Percentiles rank a stretch among this genome's conserved stretches.
phyloP scores from a whole-genome alignment of 2,797 vertebrate species.

The Leucoraja ocellata region DNA sequence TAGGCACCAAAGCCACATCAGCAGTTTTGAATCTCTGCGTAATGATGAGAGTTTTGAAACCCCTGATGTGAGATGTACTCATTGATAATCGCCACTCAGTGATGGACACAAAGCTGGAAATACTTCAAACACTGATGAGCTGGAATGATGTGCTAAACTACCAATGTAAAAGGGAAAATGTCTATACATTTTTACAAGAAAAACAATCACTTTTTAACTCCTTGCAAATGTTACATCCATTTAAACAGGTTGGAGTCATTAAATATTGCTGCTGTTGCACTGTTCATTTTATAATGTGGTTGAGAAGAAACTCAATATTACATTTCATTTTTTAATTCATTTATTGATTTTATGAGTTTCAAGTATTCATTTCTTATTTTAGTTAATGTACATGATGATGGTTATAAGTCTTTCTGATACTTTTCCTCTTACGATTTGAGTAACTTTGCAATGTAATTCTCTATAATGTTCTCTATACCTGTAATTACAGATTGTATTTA shows the following conservation, averaged over 20 bases:
- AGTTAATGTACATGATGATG: background rate
- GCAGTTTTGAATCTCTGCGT: constrained; percentile 1
- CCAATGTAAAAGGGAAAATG: background rate
- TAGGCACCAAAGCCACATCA: constrained; percentile 18
- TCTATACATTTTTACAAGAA: background rate
- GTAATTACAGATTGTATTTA: background rate
- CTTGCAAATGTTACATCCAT: background rate
- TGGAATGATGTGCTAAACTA: background rate
- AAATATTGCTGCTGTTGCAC: background rate
- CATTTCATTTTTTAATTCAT: background rate
- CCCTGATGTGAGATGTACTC: background rate
- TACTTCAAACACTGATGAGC: background rate
- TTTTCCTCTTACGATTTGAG: background rate
- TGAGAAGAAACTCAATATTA: constrained; percentile 6
- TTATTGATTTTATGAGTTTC: constrained; percentile 21
- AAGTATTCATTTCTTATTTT: background rate
- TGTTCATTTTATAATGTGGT: background rate
- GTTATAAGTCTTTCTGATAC: background rate
- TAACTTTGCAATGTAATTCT: background rate
- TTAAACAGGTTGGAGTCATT: background rate
- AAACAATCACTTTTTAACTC: background rate
- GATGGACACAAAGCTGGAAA: background rate
- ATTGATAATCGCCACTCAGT: background rate
- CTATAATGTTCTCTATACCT: background rate
- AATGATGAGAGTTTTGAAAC: background rate